Conservation (phyloP, 1,140 invertebrate genomes). For the Rhagoletis pomonella region DNA sequence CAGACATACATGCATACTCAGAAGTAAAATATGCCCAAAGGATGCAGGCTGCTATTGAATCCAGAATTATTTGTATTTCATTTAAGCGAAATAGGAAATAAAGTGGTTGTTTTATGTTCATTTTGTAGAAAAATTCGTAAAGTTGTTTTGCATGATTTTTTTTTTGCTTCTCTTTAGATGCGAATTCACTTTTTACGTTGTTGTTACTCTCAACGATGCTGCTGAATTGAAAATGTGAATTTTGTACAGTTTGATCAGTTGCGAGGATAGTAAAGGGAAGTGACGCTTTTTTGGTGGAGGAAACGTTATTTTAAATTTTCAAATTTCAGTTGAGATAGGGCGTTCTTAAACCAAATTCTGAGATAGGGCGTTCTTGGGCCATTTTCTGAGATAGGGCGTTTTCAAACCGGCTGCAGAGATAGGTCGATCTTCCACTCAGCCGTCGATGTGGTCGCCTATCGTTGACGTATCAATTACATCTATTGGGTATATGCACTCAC, state of each 20-base stretch:
- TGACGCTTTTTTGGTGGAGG: not conserved
- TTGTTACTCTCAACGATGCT: constrained; percentile 15
- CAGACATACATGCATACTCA: not conserved
- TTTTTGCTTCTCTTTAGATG: not conserved
- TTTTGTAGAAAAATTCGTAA: constrained; percentile 41
- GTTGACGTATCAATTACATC: no score
- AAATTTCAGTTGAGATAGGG: no score
- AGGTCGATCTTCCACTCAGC: no score
- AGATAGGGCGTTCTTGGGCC: no score
- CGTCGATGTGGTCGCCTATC: no score
- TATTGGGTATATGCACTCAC: no score
- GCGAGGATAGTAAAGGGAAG: not conserved
- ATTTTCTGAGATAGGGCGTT: no score
- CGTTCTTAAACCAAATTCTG: no score
- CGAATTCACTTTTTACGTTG: constrained; percentile 28
- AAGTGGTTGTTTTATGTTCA: constrained; percentile 48
- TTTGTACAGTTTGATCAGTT: constrained; percentile 32
- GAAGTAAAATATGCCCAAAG: not conserved
- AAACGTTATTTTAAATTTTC: no score
- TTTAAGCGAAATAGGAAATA: constrained; percentile 49
- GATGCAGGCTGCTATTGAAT: constrained; percentile 18
- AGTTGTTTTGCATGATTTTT: constrained; percentile 49
- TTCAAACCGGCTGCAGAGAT: no score
- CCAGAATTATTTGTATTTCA: not conserved
- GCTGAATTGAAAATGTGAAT: not conserved